phyloP scores from a whole-genome alignment of 2,797 vertebrate genomes.

The Hippocampus kuda region DNA sequence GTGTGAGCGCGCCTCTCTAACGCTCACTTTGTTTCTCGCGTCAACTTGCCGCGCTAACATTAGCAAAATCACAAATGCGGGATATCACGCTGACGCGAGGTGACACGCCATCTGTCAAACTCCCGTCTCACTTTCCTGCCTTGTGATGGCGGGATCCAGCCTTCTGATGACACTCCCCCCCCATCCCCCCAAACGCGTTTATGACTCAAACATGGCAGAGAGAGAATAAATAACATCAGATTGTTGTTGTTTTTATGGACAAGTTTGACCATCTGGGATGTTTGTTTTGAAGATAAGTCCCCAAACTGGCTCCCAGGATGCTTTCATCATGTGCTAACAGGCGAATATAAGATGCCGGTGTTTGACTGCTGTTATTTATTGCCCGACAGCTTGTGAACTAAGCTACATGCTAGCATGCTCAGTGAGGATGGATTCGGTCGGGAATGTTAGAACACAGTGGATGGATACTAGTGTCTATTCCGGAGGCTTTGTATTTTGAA shows the following conservation, averaged over 20 bases:
- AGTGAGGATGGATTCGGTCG: slow-evolving; percentile 9
- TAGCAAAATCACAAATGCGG: slow-evolving; percentile 31
- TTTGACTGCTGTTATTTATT: slow-evolving; percentile 51
- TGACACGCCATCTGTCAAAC: slow-evolving; percentile 61
- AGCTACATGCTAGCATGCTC: slow-evolving; percentile 29
- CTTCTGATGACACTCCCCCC: slow-evolving; percentile 38
- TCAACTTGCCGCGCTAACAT: slow-evolving; percentile 35
- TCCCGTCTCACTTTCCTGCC: slow-evolving; percentile 36
- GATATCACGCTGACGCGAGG: slow-evolving; percentile 48
- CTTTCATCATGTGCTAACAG: slow-evolving; percentile 44
- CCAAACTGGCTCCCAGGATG: slow-evolving; percentile 27
- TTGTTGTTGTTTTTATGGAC: slow-evolving; percentile 9
- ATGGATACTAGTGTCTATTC: not conserved
- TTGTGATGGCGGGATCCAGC: slow-evolving; percentile 51
- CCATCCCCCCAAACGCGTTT: slow-evolving; percentile 29
- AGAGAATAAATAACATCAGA: slow-evolving; percentile 45
- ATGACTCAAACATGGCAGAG: slow-evolving; percentile 57
- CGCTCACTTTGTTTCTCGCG: slow-evolving; percentile 18
- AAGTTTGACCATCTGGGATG: slow-evolving; percentile 41
- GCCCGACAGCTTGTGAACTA: slow-evolving; percentile 32
- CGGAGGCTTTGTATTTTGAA: no score
- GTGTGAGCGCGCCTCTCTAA: not conserved
- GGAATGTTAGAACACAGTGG: slow-evolving; percentile 3
- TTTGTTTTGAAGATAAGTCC: slow-evolving; percentile 36
- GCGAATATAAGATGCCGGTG: slow-evolving; percentile 20